Evolutionary conservation across 2,888 invertebrate species (phyloP), one percentile per base, ranked within the genome.

Genomic region (Chalcosyrphus nemorum): DNA sequence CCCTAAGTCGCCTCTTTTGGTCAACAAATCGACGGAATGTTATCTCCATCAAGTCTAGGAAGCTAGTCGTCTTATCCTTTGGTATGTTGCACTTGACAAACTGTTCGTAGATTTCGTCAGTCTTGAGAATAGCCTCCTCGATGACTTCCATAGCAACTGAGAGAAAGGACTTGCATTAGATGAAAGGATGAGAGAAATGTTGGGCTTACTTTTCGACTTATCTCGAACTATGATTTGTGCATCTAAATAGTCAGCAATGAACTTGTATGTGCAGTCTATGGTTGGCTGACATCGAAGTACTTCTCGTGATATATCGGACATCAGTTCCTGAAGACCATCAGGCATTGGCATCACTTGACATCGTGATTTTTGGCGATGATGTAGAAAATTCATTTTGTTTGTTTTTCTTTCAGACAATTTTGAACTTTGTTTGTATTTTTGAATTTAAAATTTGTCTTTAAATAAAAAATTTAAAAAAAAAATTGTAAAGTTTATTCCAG

Each of bases 281-380:
- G 88, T 87, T 0, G 96, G 96, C 88, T 95, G 94, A 11, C 92
- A 92, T 85, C 95, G 92, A n/a, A 96, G 89, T 1, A 95, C 95
- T 92, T 96, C 95, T 82, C 95, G 93, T 0, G 95, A 93, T 85
- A 96, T 95, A 89, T 96, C 96, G 52, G 93, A 92, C 92, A 95
- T 94, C 50, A 96, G 90, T 88, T 96, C 95, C 4, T 93, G 92
- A 2, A 96, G 90, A 0, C 95, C 96, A 68, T 94, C 93, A 0
- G 95, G 96, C 21, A 95, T 89, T 4, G 87, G 87, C 7, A 91
- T 88, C 0, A 89, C 88, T 81, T 89, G 89, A 6, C 89, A 88
- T 7, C 88, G 89, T 6, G 89, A 66, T 77, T 89, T 89, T 17
- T 90, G 91, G 2, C 88, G 89, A 80, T 91, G 89, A 2, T 89